Base-by-base conservation (phyloP, 2,113 vertebrate genomes). In the Pluvialis apricaria region DNA sequence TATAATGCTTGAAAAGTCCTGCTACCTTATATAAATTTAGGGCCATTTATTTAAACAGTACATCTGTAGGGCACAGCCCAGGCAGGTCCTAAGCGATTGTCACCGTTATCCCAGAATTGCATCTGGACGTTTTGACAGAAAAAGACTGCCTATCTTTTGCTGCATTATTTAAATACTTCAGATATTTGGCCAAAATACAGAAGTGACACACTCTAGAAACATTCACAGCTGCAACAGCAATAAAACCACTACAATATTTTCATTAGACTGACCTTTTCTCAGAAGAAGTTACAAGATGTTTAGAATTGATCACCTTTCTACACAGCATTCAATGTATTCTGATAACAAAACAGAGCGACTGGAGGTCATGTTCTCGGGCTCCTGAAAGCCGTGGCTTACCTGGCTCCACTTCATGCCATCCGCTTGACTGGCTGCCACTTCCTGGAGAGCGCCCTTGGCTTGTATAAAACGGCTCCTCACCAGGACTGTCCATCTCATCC, bases 381-480 rank as follows among this genome's bases (percentile, higher is more conserved):
- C 76, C 38, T 36, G 78, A 90, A 86, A 95, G 83, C 94, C 80
- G 0, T 11, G n/a, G 80, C 97, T 97, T 99, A 99, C 99, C 99
- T 99, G 99, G 99, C 97, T 99, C 99, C 97, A 99, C 99, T 98
- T 99, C 99, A 96, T 99, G 99, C 99, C 99, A 99, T 98, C 99
- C 99, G 68, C 99, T 99, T 80, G 99, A 98, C 98, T 99, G 99
- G 95, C 99, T 99, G 97, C 99, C 99, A 17, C 99, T 99, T 95
- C 99, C 99, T 1, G 99, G 99, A 65, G 99, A 99, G 55, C 99
- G 99, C 25, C 99, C 99, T 98, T 99, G 99, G 96, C 98, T 98
- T n/a, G 99, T 98, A 98, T 99, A 99, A 97, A 99, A 99, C 29
- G 99, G 99, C 98, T 99, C 99, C 97, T 99, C 99, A 24, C 99